A percentile compares a stretch with the other conserved stretches of the same genome.
Conservation (phyloP, 1,140 invertebrate species). For the Glossosoma conforme region DNA sequence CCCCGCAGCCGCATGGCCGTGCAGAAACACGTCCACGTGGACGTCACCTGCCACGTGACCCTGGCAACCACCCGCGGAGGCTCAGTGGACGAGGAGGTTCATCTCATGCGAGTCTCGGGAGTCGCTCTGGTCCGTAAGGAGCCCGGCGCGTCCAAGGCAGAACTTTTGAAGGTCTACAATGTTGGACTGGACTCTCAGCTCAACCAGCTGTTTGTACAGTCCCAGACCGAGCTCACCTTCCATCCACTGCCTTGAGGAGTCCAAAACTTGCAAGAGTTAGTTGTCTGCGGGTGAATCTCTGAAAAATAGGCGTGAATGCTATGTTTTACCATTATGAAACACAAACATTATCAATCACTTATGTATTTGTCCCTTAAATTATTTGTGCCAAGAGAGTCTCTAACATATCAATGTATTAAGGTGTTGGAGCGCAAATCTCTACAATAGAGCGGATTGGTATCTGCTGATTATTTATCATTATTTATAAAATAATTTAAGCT, state of each 20-base stretch:
- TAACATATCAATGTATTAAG: too few relatives aligned
- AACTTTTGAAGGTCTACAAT: conserved; percentile 56
- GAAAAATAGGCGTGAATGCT: too few relatives aligned
- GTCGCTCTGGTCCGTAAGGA: conserved; percentile 59
- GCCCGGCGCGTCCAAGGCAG: conserved; percentile 46
- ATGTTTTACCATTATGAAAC: too few relatives aligned
- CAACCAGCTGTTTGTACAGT: conserved; percentile 57
- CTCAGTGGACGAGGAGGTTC: conserved; percentile 52
- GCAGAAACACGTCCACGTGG: conserved; percentile 59
- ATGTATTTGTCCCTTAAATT: too few relatives aligned
- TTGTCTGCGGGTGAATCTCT: too few relatives aligned
- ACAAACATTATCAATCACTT: too few relatives aligned
- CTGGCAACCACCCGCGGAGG: conserved; percentile 53
- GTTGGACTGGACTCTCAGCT: conserved; percentile 63
- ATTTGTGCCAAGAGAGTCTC: too few relatives aligned
- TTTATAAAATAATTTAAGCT: too few relatives aligned
- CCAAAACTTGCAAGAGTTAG: too few relatives aligned
- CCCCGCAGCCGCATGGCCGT: conserved; percentile 44
- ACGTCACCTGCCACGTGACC: conserved; percentile 60
- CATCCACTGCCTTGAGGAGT: conserved; percentile 48
- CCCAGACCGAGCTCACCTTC: conserved; percentile 59
- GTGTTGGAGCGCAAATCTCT: too few relatives aligned
- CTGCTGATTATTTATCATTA: too few relatives aligned
- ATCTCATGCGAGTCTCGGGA: conserved; percentile 60
- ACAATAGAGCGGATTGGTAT: too few relatives aligned